These are phyloP conservation scores for Plecturocebus donacophilus DNA, from an alignment of 2,113 vertebrate genomes.

Conservation along the genomic window DNA sequence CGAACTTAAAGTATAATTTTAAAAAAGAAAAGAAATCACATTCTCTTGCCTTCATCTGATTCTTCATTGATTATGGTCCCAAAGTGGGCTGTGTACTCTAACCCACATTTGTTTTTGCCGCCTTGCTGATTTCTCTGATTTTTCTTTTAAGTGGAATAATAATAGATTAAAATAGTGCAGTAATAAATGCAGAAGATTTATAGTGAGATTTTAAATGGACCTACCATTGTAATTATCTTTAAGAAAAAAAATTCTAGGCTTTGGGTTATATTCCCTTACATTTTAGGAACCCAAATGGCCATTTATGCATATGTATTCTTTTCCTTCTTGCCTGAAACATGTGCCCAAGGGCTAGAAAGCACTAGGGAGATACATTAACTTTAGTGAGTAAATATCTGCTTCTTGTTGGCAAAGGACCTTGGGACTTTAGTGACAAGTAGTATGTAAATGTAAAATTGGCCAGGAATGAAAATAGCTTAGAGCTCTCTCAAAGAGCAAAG, in stretches of 20 bases:
- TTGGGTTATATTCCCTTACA: background rate
- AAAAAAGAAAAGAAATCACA: background rate
- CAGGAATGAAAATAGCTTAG: conserved; percentile 47
- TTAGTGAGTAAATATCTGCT: conserved; percentile 49
- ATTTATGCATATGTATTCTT: background rate
- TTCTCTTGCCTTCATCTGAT: background rate
- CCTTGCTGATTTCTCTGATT: background rate
- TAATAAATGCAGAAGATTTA: background rate
- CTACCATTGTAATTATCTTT: background rate
- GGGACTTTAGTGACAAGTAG: background rate
- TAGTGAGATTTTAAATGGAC: background rate
- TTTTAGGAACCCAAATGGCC: background rate
- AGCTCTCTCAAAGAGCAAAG: conserved; percentile 52
- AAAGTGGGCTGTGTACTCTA: background rate
- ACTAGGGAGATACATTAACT: background rate
- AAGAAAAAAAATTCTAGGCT: background rate
- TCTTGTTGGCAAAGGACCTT: conserved; percentile 1
- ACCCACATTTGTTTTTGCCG: no score
- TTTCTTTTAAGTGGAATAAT: background rate
- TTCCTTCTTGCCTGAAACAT: conserved; percentile 5
- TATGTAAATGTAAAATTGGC: conserved; percentile 8
- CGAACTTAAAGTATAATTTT: no score
- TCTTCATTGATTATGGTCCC: background rate
- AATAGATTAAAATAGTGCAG: background rate
- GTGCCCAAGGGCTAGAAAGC: background rate